phyloP scores from a whole-genome alignment of 1,140 invertebrate species.

The Thaumetopoea pityocampa region DNA sequence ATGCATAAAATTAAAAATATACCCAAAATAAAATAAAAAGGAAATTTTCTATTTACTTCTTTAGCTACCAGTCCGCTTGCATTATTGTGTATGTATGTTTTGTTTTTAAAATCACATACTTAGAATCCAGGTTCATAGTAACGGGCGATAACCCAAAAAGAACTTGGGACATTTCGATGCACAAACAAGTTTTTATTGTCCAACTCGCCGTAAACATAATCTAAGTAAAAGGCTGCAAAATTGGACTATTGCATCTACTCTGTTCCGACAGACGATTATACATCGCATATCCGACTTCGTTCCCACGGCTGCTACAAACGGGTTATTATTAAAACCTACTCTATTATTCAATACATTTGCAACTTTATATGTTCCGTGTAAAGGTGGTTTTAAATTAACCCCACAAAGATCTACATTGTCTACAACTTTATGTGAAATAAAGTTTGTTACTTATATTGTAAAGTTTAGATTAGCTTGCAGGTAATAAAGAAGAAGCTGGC shows the following conservation, averaged over 20 bases:
- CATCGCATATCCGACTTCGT: slow-evolving; percentile 69
- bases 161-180: slow-evolving; percentile 25
- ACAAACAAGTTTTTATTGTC: slow-evolving; percentile 44
- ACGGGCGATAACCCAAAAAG: slow-evolving; percentile 29
- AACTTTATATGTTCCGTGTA: slow-evolving; percentile 32
- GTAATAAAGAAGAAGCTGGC: slow-evolving; percentile 26
- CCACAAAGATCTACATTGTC: slow-evolving; percentile 28
- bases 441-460: slow-evolving; percentile 31
- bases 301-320: slow-evolving; percentile 70
- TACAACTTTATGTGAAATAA: slow-evolving; percentile 33
- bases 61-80: no score
- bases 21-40: no score
- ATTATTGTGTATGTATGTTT: no score
- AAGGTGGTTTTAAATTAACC: slow-evolving; percentile 29
- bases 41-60: no score
- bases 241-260: slow-evolving; percentile 69
- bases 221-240: slow-evolving; percentile 73
- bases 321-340: slow-evolving; percentile 73
- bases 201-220: slow-evolving; percentile 48
- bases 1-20: no score
- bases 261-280: slow-evolving; percentile 69
- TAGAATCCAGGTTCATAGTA: slow-evolving; percentile 2
- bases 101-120: neutral
- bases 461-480: slow-evolving; percentile 40
- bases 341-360: slow-evolving; percentile 21